Evolutionary conservation across 2,888 invertebrate genomes (phyloP), one percentile per base, ranked within the genome.

Genomic region (Eulithis testata): DNA sequence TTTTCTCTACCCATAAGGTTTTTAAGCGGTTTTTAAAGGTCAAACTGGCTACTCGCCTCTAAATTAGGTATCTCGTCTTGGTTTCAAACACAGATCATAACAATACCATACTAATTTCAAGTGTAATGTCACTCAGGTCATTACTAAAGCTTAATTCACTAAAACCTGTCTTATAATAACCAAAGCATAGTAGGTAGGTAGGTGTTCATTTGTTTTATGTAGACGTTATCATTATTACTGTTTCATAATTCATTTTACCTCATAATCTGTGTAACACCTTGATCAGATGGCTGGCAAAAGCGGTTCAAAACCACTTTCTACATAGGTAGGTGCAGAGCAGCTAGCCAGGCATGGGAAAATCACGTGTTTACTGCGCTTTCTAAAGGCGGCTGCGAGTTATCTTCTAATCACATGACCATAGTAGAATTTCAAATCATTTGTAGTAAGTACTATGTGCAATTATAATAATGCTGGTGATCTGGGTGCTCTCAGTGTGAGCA

Each of bases 291-390:
- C 66, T 51, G 59, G 74, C 73, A 70, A 78, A 79, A 78, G 81
- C 79, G 76, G 74, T 69, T 75, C 65, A 56, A 65, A 78, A 83
- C 85, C 82, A 89, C 91, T 90, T 90, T 90, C 90, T 89, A 87
- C 58, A 65, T 40, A 40, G 40, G 40, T 40, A 40, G 40, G 40
- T 64, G 52, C 67, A 50, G 69, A 53, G 36, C 14, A 31, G 77
- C 77, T 76, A 76, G 76, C 81, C 85, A 76, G 76, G 80, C 85
- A 91, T 91, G 90, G 88, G 91, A 91, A 90, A 87, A 84, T 78
- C 83, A 81, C 83, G 79, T 81, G 79, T 82, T 80, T 76, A 79
- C 78, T 80, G 60, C 51, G 59, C 70, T 79, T 80, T 79, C 79
- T 80, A 78, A 58, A 60, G 57, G 62, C 62, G 65, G 37, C 14